A percentile compares a stretch with the other conserved stretches of the same genome.
Conservation (phyloP, 1,140 invertebrate species). For the Drosophila orena region DNA sequence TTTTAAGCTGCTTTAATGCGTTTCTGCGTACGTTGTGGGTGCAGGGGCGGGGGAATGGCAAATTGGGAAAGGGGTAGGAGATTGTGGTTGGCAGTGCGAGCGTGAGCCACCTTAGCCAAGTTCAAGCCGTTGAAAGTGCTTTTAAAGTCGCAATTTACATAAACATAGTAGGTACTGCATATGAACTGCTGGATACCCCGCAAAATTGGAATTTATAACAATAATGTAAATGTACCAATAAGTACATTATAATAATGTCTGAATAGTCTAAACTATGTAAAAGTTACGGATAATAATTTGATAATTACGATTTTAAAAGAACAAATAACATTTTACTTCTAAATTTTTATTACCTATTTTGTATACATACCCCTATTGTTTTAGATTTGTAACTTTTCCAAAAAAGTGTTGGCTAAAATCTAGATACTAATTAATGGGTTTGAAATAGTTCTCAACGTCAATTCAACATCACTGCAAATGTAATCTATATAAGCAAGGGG, state of each 20-base stretch:
- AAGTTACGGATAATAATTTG: too few relatives aligned
- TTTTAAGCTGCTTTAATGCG: conserved; percentile 81
- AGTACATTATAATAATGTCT: too few relatives aligned
- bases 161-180: neutral
- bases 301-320: too few relatives aligned
- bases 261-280: too few relatives aligned
- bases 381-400: too few relatives aligned
- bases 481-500: neutral
- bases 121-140: conserved; percentile 81
- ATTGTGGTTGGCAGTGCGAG: conserved; percentile 29
- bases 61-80: conserved; percentile 15
- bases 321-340: too few relatives aligned
- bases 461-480: neutral
- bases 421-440: too few relatives aligned
- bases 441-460: too few relatives aligned
- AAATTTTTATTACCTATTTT: too few relatives aligned
- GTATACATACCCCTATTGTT: too few relatives aligned
- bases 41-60: neutral
- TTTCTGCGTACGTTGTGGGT: conserved; percentile 66
- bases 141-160: conserved; percentile 68
- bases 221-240: too few relatives aligned
- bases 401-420: too few relatives aligned
- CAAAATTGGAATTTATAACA: neutral
- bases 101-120: conserved; percentile 58
- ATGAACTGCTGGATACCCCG: conserved; percentile 19